Evolutionary conservation across 2,888 invertebrate species (phyloP).

Genomic region (Plebejus anna): DNA sequence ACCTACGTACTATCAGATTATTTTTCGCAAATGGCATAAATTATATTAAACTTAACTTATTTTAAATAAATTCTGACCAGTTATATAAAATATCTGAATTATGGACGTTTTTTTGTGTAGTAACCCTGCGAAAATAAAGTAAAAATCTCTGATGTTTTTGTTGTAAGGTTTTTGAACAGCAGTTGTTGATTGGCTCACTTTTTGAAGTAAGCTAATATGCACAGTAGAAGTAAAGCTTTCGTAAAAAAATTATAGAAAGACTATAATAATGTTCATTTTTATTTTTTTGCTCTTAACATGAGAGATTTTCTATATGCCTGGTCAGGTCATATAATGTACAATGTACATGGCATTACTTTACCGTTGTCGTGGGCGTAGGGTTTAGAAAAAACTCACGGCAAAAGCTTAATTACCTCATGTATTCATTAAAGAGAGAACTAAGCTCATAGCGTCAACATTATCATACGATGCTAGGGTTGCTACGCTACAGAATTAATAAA

Average conservation of each 20-base stretch:
- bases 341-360: slow-evolving; percentile 35
- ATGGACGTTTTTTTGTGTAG: neutral
- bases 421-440: slow-evolving; percentile 28
- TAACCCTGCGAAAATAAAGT: neutral
- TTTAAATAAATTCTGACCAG: slow-evolving; percentile 29
- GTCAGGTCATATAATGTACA: slow-evolving; percentile 40
- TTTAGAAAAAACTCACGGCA: slow-evolving; percentile 34
- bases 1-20: slow-evolving; percentile 53
- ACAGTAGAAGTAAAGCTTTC: neutral
- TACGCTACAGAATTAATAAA: neutral
- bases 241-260: neutral
- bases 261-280: no score
- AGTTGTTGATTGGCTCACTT: neutral
- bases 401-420: slow-evolving; percentile 38
- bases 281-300: neutral
- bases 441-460: slow-evolving; percentile 8
- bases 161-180: neutral
- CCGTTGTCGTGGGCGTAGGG: neutral
- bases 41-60: slow-evolving; percentile 34
- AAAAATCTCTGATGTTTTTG: neutral
- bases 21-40: slow-evolving; percentile 37
- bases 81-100: neutral
- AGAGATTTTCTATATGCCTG: neutral
- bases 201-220: neutral
- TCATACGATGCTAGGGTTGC: slow-evolving; percentile 11